These are phyloP conservation scores for Clinocottus analis DNA, from an alignment of 2,113 vertebrate genomes.

Conservation along the genomic window DNA sequence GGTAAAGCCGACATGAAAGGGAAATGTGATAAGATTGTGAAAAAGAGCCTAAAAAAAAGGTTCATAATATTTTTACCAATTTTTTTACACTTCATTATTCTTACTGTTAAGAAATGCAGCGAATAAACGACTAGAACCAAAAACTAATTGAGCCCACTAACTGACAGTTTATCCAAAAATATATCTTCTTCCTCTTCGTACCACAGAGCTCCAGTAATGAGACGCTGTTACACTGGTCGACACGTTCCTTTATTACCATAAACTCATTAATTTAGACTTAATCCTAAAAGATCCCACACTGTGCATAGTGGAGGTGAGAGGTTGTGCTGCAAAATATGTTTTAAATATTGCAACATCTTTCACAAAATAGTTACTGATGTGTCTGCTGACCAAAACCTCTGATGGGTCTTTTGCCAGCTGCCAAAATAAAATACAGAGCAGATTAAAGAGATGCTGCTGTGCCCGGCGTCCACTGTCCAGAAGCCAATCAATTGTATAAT, in stretches of 20 bases:
- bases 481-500: background rate
- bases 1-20: too few species aligned
- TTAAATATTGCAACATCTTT: background rate
- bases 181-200: background rate
- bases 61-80: too few species aligned
- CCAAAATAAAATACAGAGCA: slow-evolving; percentile 1
- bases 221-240: background rate
- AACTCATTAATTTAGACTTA: background rate
- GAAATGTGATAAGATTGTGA: too few species aligned
- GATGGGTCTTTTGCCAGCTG: background rate
- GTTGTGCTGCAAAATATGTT: background rate
- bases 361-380: background rate
- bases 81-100: background rate
- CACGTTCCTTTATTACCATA: background rate
- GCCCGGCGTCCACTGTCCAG: background rate
- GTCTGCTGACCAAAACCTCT: background rate
- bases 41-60: too few species aligned
- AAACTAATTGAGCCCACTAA: background rate
- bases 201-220: background rate
- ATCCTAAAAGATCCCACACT: background rate
- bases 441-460: background rate
- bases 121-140: background rate
- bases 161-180: background rate
- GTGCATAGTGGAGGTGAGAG: background rate
- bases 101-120: background rate